A percentile compares a stretch with the other conserved stretches of the same genome.
Evolutionary conservation across 2,888 invertebrate species (phyloP).

Genomic region (Tolmerus cingulatus): DNA sequence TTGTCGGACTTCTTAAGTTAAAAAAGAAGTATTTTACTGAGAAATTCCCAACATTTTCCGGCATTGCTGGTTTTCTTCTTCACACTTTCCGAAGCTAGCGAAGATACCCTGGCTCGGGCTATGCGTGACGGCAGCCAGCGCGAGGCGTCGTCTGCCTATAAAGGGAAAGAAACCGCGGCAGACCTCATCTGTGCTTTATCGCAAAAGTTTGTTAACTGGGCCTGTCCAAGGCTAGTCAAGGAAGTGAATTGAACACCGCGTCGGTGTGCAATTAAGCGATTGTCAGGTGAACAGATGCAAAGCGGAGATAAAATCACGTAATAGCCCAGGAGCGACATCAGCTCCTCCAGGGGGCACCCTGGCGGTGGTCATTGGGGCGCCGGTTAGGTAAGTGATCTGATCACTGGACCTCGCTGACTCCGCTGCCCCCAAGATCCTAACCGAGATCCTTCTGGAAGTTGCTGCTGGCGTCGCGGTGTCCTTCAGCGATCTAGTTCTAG

Average conservation of each 20-base stretch:
- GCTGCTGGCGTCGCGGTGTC: background rate
- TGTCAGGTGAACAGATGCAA: background rate
- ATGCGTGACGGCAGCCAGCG: background rate
- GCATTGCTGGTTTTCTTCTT: background rate
- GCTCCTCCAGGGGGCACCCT: background rate
- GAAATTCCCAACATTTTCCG: background rate
- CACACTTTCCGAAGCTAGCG: background rate
- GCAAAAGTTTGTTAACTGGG: background rate
- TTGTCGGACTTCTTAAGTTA: background rate
- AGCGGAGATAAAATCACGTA: background rate
- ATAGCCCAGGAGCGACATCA: background rate
- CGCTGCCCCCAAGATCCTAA: background rate
- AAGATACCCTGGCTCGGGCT: background rate
- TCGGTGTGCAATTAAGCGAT: background rate
- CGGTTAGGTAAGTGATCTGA: background rate
- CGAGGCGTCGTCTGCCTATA: background rate
- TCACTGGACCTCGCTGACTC: background rate
- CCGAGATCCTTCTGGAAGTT: background rate
- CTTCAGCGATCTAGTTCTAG: background rate
- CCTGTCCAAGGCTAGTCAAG: background rate
- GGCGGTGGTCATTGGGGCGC: background rate
- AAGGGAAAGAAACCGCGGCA: background rate
- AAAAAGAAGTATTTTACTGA: background rate
- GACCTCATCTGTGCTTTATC: background rate
- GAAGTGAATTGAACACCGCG: background rate